Percentiles rank a stretch among this genome's conserved stretches.
Evolutionary conservation across 2,888 invertebrate genomes (phyloP).

Genomic region (Sthenelais limicola): DNA sequence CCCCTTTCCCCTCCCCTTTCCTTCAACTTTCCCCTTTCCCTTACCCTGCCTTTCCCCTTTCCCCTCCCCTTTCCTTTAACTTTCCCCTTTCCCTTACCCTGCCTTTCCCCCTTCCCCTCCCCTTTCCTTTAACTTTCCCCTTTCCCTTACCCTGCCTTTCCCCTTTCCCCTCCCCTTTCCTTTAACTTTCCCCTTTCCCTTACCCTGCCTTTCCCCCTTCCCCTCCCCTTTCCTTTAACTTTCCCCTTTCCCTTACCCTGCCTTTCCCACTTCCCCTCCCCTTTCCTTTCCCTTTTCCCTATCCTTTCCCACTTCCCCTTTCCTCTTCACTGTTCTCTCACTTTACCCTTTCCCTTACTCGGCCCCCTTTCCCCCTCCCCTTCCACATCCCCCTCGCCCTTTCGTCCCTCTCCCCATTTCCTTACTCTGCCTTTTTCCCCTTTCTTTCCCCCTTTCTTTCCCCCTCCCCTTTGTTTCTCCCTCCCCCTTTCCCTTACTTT

Average conservation of each 20-base stretch:
- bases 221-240: background rate
- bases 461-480: background rate
- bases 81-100: background rate
- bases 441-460: slow-evolving; percentile 1
- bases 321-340: background rate
- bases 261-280: background rate
- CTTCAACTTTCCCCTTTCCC: background rate
- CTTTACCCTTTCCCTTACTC: background rate
- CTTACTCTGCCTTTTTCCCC: background rate
- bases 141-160: background rate
- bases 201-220: too few species aligned
- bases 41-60: background rate
- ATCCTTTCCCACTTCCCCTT: background rate
- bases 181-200: background rate
- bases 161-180: too few species aligned
- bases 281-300: background rate
- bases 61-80: slow-evolving; percentile 1
- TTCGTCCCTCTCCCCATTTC: background rate
- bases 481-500: background rate
- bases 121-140: background rate
- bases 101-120: background rate
- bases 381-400: slow-evolving; percentile 1
- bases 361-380: background rate
- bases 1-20: background rate
- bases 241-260: background rate